phyloP scores from a whole-genome alignment of 2,113 vertebrate genomes.

The Sylvicapra grimmia region DNA sequence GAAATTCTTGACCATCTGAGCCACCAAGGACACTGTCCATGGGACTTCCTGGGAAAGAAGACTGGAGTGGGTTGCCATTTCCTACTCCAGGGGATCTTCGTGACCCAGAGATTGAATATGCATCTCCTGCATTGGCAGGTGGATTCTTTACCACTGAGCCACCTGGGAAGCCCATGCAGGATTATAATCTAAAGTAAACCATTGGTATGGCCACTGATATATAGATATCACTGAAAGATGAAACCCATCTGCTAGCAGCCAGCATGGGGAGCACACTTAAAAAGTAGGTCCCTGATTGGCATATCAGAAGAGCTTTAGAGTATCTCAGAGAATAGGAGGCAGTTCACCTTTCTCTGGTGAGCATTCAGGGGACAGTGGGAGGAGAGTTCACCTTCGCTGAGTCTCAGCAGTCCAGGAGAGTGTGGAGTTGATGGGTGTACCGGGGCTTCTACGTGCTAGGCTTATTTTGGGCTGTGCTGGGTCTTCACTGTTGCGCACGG shows the following conservation, averaged over 20 bases:
- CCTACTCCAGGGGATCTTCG: not conserved
- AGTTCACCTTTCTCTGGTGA: not conserved
- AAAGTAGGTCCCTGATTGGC: not conserved
- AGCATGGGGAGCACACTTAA: not conserved
- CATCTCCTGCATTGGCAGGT: not conserved
- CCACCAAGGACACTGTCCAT: not conserved
- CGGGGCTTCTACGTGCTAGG: not conserved
- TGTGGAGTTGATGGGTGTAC: too few relatives aligned
- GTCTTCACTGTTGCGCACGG: fast-evolving
- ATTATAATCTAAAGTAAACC: not conserved
- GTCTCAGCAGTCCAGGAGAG: not conserved
- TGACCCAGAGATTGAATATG: not conserved
- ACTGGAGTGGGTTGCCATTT: not conserved
- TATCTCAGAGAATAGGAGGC: not conserved
- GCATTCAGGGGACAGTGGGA: not conserved
- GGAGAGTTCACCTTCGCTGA: not conserved
- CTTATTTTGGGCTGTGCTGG: not conserved
- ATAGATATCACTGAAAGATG: not conserved
- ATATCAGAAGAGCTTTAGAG: not conserved
- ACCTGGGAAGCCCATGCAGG: not conserved
- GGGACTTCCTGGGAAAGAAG: not conserved
- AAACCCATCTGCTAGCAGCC: not conserved
- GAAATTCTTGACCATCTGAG: not conserved
- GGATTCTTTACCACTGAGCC: not conserved
- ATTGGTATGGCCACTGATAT: not conserved